Conservation (phyloP, 2,888 invertebrate genomes). For the Sarcophaga caerulescens region DNA sequence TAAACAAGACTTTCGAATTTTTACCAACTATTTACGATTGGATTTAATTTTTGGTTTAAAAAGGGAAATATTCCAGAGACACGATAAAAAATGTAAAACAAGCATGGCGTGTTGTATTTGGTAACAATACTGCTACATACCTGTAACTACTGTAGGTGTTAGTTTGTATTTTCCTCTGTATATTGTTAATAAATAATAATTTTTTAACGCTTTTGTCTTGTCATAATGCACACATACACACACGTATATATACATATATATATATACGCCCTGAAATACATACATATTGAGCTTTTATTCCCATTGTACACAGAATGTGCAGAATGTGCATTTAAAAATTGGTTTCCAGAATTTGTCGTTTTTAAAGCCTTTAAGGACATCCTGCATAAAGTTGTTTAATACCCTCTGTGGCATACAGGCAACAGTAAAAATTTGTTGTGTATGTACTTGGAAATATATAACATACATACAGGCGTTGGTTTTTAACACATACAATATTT, state of each 20-base stretch:
- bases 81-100: not conserved
- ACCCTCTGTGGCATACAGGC: not conserved
- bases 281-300: too few relatives aligned
- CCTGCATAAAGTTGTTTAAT: not conserved
- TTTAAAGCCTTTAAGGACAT: slow-evolving; percentile 36
- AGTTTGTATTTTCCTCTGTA: not conserved
- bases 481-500: too few relatives aligned
- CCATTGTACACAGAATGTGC: not conserved
- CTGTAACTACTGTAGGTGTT: not conserved
- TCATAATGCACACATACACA: not conserved
- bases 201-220: slow-evolving; percentile 37
- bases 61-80: too few relatives aligned
- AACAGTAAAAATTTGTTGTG: not conserved
- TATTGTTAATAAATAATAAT: slow-evolving; percentile 47
- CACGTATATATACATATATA: not conserved
- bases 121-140: not conserved
- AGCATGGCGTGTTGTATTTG: not conserved
- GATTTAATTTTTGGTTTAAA: too few relatives aligned
- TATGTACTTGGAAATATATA: not conserved
- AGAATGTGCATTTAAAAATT: slow-evolving; percentile 18
- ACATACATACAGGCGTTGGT: too few relatives aligned
- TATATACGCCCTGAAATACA: too few relatives aligned
- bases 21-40: too few relatives aligned
- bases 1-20: too few relatives aligned
- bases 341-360: slow-evolving; percentile 10